Base-by-base conservation (phyloP, 2,888 invertebrate genomes). In the Caenorhabditis angaria region DNA sequence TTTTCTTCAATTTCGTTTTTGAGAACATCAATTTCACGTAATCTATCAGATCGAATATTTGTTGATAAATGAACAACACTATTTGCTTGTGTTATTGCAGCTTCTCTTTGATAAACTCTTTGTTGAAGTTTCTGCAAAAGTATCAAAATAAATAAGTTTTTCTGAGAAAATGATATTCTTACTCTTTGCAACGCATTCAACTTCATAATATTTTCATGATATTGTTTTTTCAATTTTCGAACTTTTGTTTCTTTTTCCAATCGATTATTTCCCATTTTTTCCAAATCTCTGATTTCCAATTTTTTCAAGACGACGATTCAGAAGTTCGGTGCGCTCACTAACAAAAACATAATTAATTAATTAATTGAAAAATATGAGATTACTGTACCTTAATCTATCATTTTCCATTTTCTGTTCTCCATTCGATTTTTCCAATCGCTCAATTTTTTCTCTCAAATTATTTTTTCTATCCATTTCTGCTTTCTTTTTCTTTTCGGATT, bases 31-130 rank as follows among this genome's bases (percentile, higher is more conserved):
- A 76, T 63, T 47, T 76, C 76, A 12, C 72, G 25, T 20, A 54
- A 64, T 27, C 76, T 60, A 47, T 76, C 76, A 14, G 66, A 68
- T 41, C 76, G 28, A 20, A 76, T 65, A 53, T 70, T 76, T 8
- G 76, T 76, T 22, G 66, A 57, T 60, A 76, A 55, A 35, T 66
- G 67, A 4, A 76, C 70, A 4, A 76, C 76, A 51, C 72, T 70
- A 41, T 76, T 72, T 20, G 76, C 76, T 28, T 58, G 63, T 18
- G 69, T 70, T 57, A 76, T 59, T 20, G 67, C 76, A 12, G 72
- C 76, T 41, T 76, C 76, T 55, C 76, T 55, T 65, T 72, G 66
- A 2, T 70, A 48, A 12, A 76, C 66, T 47, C 72, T n/a, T 53
- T 72, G 63, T 66, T 76, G 65, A 20, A 76, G 61, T 55, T 76